Percentiles rank a stretch among this genome's conserved stretches.
These are phyloP conservation scores for Tetragonisca angustula DNA, from an alignment of 2,888 invertebrate genomes.

Conservation along the genomic window DNA sequence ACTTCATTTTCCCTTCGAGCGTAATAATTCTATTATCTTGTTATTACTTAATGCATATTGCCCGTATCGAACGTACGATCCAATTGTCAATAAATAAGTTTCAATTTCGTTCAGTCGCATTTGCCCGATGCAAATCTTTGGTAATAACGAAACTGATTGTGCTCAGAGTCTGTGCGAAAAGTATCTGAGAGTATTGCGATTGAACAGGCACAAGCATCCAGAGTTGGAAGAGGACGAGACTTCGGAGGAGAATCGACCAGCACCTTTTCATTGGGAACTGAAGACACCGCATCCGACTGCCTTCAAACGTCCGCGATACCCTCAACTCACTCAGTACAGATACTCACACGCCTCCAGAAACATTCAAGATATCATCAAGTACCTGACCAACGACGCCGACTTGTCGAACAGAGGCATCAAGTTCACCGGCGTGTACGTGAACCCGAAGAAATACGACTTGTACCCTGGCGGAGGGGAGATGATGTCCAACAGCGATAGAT, in stretches of 20 bases:
- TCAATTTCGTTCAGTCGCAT: background rate
- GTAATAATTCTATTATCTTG: background rate
- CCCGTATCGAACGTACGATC: too few relatives aligned
- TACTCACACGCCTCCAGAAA: constrained; percentile 81
- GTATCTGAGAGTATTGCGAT: background rate
- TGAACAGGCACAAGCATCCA: constrained; percentile 71
- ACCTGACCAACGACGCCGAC: constrained; percentile 75
- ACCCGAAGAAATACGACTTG: constrained; percentile 79
- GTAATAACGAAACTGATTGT: background rate
- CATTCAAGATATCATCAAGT: constrained; percentile 83
- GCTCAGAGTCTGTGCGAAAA: background rate
- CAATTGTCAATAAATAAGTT: background rate
- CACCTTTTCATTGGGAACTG: constrained; percentile 85
- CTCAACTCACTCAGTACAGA: constrained; percentile 80
- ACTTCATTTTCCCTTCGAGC: background rate
- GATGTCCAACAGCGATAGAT: constrained; percentile 74
- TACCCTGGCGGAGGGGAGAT: constrained; percentile 70
- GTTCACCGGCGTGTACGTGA: constrained; percentile 82
- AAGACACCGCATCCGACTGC: constrained; percentile 79
- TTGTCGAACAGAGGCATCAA: constrained; percentile 79
- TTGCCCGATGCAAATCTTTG: too few relatives aligned
- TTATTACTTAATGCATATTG: background rate
- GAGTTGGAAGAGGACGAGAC: constrained; percentile 64
- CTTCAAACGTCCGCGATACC: constrained; percentile 80
- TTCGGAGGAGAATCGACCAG: constrained; percentile 82